Conservation (phyloP, 2,888 invertebrate species). For the Caenorhabditis sulstoni region DNA sequence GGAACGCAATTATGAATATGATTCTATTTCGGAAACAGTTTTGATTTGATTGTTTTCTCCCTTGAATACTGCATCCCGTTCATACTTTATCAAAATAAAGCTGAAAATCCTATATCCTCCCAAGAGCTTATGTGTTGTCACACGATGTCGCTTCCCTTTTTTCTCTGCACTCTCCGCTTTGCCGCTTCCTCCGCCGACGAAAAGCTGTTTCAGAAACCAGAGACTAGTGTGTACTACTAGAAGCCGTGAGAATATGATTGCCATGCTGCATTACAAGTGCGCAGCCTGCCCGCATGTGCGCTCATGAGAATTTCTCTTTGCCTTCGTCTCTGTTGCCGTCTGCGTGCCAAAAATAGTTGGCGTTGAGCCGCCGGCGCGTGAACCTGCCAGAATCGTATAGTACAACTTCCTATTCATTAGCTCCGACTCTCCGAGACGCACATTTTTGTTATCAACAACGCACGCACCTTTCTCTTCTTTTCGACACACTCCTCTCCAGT, state of each 20-base stretch:
- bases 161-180: constrained; percentile 22
- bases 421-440: constrained; percentile 8
- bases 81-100: constrained; percentile 41
- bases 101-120: constrained; percentile 29
- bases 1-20: constrained; percentile 53
- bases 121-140: constrained; percentile 19
- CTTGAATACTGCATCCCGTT: background rate
- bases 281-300: background rate
- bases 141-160: constrained; percentile 29
- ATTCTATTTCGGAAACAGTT: constrained; percentile 42
- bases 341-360: constrained; percentile 28
- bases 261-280: constrained; percentile 8
- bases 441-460: constrained; percentile 26
- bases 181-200: background rate
- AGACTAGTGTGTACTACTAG: constrained; percentile 53
- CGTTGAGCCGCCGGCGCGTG: background rate
- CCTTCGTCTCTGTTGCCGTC: constrained; percentile 20
- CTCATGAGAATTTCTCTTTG: constrained; percentile 45
- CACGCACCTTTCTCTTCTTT: background rate
- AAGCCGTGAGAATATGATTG: constrained; percentile 58
- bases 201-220: constrained; percentile 48
- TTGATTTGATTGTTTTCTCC: constrained; percentile 3
- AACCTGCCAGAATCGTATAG: constrained; percentile 46
- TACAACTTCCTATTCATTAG: constrained; percentile 41
- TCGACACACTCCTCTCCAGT: background rate